Conservation (phyloP, 2,888 invertebrate genomes). For the Monopis laevigella region DNA sequence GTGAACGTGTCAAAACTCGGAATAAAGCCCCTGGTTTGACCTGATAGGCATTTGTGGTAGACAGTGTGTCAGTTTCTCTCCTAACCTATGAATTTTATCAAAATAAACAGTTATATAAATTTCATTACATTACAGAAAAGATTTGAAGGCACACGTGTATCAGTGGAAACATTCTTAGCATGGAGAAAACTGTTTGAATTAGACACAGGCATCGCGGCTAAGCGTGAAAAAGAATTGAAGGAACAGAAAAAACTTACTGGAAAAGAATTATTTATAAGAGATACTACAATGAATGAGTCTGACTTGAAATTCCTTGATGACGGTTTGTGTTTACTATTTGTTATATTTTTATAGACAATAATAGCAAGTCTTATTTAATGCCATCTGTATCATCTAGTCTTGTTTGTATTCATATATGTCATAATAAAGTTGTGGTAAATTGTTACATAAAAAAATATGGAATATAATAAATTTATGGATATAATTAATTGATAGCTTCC, state of each 20-base stretch:
- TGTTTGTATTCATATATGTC: too few relatives aligned
- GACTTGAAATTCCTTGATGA: slow-evolving; percentile 96
- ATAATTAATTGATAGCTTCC: too few relatives aligned
- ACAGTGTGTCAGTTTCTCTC: too few relatives aligned
- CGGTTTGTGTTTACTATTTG: slow-evolving; percentile 58
- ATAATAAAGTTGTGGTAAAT: too few relatives aligned
- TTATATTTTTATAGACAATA: not conserved
- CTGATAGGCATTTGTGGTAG: too few relatives aligned
- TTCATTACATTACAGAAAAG: slow-evolving; percentile 73
- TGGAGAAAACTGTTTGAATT: slow-evolving; percentile 96
- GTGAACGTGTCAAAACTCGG: too few relatives aligned
- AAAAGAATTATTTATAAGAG: slow-evolving; percentile 90
- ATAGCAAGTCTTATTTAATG: not conserved
- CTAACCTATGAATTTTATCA: too few relatives aligned
- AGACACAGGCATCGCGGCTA: slow-evolving; percentile 81
- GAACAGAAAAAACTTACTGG: slow-evolving; percentile 90
- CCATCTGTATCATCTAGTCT: too few relatives aligned
- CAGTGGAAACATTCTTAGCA: slow-evolving; percentile 92
- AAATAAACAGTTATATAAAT: too few relatives aligned
- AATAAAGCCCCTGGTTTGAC: too few relatives aligned
- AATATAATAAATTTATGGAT: too few relatives aligned
- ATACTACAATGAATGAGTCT: slow-evolving; percentile 93
- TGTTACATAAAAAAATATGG: too few relatives aligned
- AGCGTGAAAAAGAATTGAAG: slow-evolving; percentile 74
- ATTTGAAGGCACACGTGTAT: slow-evolving; percentile 95